Percentiles rank a stretch among this genome's conserved stretches.
These are phyloP conservation scores for Calcarius lapponicus DNA, from an alignment of 2,797 vertebrate genomes.

Conservation along the genomic window DNA sequence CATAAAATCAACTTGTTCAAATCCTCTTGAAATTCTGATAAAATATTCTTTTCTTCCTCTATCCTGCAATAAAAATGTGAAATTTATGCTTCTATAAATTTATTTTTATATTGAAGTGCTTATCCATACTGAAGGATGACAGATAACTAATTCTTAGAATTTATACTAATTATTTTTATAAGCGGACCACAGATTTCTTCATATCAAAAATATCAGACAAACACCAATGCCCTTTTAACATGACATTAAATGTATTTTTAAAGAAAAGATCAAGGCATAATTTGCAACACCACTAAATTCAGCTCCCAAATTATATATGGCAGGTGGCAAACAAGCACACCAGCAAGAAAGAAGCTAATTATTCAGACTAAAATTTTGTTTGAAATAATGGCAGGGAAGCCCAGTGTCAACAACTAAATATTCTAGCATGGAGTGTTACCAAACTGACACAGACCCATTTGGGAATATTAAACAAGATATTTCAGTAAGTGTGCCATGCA, in stretches of 20 bases:
- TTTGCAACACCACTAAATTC: not conserved
- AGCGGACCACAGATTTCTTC: not conserved
- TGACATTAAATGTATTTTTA: not conserved
- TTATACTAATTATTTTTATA: not conserved
- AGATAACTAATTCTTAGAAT: not conserved
- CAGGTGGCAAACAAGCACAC: not conserved
- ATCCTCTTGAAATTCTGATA: conserved; percentile 85
- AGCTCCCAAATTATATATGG: not conserved
- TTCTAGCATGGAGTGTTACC: not conserved
- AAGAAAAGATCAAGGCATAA: not conserved
- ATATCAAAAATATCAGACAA: not conserved
- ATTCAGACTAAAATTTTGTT: not conserved
- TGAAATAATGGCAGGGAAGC: not conserved
- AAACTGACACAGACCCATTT: not conserved
- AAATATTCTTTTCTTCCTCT: conserved; percentile 82
- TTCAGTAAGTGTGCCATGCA: not conserved
- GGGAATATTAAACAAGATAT: not conserved
- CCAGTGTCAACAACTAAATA: not conserved
- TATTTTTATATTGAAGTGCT: not conserved
- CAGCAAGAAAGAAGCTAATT: not conserved
- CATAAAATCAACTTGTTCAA: conserved; percentile 87
- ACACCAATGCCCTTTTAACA: not conserved
- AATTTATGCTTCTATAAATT: not conserved
- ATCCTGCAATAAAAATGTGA: conserved; percentile 75
- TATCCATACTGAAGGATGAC: not conserved